Conservation (phyloP, 2,797 vertebrate genomes). For the Bryconaethiops microstoma region DNA sequence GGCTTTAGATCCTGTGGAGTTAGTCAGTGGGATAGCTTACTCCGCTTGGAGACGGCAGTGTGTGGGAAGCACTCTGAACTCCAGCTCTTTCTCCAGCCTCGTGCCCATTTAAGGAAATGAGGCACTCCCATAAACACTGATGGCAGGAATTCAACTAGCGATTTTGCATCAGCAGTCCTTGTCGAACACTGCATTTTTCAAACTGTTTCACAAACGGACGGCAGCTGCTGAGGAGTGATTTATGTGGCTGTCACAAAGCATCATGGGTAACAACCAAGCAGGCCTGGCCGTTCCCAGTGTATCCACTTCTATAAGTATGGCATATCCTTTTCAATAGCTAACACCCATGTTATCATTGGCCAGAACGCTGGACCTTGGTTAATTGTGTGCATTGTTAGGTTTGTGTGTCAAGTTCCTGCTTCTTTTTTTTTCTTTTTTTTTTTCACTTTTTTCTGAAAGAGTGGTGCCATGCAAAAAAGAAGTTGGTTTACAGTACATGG, state of each 20-base stretch:
- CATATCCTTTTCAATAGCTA: slow-evolving; percentile 47
- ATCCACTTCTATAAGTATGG: slow-evolving; percentile 22
- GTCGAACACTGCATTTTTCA: slow-evolving; percentile 37
- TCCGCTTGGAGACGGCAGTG: not conserved
- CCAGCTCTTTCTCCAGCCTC: slow-evolving; percentile 29
- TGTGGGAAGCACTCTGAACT: slow-evolving; percentile 42
- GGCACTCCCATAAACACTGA: slow-evolving; percentile 52
- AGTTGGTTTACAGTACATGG: slow-evolving; percentile 34
- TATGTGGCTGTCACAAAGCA: slow-evolving; percentile 47
- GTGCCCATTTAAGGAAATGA: slow-evolving; percentile 57
- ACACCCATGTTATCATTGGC: slow-evolving; percentile 52
- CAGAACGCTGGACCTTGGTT: slow-evolving; percentile 38
- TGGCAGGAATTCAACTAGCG: slow-evolving; percentile 47
- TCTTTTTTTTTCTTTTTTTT: slow-evolving; percentile 20
- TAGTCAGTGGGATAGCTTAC: slow-evolving; percentile 32
- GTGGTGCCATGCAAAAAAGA: slow-evolving; percentile 33
- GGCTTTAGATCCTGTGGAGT: slow-evolving; percentile 27
- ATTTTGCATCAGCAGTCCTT: slow-evolving; percentile 44
- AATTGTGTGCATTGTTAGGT: slow-evolving; percentile 41
- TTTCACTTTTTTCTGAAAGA: slow-evolving; percentile 17
- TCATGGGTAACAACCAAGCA: slow-evolving; percentile 46
- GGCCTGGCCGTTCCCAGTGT: slow-evolving; percentile 7
- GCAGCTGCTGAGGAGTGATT: slow-evolving; percentile 54
- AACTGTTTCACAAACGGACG: slow-evolving; percentile 34
- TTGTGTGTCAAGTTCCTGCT: slow-evolving; percentile 42